phyloP scores from a whole-genome alignment of 2,113 vertebrate genomes.

The Canis aureus region DNA sequence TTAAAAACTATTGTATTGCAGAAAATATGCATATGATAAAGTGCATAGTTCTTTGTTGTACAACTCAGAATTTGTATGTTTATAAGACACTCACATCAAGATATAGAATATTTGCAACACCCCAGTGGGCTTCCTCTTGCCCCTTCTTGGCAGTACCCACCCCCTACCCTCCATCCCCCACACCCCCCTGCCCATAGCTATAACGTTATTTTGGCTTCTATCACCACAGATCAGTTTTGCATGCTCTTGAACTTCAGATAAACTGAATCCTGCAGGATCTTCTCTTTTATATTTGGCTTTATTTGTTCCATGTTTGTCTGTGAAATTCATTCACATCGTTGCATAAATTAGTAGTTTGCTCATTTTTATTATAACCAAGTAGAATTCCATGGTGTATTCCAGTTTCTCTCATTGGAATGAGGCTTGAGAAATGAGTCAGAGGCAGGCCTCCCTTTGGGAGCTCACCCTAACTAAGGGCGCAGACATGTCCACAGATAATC shows the following conservation, averaged over 20 bases:
- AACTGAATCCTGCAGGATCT: not conserved
- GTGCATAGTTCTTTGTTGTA: not conserved
- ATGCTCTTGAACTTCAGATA: not conserved
- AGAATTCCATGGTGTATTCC: not conserved
- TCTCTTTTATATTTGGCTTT: not conserved
- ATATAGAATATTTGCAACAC: not conserved
- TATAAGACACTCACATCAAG: not conserved
- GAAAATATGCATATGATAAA: not conserved
- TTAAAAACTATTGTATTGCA: not conserved
- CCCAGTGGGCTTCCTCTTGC: not conserved
- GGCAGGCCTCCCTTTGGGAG: not conserved
- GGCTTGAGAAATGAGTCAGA: not conserved
- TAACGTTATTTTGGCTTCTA: not conserved
- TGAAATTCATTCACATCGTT: not conserved
- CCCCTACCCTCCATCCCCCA: not conserved
- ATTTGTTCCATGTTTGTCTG: not conserved
- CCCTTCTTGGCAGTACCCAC: not conserved
- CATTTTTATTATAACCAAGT: not conserved
- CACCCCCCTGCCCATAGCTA: not conserved
- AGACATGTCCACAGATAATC: not conserved
- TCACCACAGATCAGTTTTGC: not conserved
- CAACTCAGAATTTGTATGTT: not conserved
- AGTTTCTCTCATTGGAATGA: not conserved
- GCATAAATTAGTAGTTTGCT: not conserved
- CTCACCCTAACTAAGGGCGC: not conserved